These are phyloP conservation scores for Apotomis betuletana DNA, from an alignment of 2,888 invertebrate species.

Conservation along the genomic window DNA sequence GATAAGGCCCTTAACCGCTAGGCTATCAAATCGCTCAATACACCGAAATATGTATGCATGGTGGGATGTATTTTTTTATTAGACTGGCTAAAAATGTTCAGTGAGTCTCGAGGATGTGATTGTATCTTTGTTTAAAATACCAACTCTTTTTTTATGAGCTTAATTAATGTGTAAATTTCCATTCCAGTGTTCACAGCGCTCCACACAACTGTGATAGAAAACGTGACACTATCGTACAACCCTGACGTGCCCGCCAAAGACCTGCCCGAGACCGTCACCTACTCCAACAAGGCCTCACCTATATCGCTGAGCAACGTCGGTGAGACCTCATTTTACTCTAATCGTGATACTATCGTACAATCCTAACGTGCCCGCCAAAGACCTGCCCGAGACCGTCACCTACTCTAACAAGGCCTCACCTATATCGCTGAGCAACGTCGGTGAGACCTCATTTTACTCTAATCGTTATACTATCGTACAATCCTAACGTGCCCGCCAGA, in stretches of 20 bases:
- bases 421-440: no score
- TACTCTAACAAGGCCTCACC: no score
- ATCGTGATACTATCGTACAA: not conserved
- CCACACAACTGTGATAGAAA: slow-evolving; percentile 89
- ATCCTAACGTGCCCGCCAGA: no score
- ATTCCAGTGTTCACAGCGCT: slow-evolving; percentile 88
- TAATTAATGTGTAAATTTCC: slow-evolving; percentile 22
- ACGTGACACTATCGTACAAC: slow-evolving; percentile 91
- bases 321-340: not conserved
- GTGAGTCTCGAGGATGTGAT: no score
- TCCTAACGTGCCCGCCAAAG: slow-evolving; percentile 43
- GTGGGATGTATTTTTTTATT: no score
- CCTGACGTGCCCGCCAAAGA: slow-evolving; percentile 68
- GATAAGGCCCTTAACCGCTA: no score
- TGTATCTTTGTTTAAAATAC: no score
- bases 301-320: slow-evolving; percentile 70
- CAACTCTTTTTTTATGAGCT: no score
- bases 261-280: slow-evolving; percentile 53
- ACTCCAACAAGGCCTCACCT: slow-evolving; percentile 70
- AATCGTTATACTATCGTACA: not conserved
- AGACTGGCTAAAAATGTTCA: no score
- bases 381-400: slow-evolving; percentile 46
- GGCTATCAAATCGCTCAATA: no score
- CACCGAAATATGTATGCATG: no score
- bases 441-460: not conserved